These are phyloP conservation scores for Colossoma macropomum DNA, from an alignment of 2,113 vertebrate genomes.

Conservation along the genomic window DNA sequence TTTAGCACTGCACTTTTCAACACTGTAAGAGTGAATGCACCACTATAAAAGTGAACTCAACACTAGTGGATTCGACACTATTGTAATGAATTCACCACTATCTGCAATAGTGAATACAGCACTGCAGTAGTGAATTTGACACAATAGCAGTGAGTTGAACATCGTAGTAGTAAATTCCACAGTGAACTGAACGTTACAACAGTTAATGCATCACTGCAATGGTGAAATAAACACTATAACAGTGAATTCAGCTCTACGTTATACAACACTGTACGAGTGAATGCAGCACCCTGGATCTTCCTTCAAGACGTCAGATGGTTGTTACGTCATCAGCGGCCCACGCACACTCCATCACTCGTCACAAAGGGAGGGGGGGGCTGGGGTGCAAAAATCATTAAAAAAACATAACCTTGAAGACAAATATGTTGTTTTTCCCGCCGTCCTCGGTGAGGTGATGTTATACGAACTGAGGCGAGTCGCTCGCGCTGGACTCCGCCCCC, in stretches of 20 bases:
- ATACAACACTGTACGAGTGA: too few relatives aligned
- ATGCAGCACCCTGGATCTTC: background rate
- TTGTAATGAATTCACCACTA: too few relatives aligned
- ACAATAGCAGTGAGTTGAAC: too few relatives aligned
- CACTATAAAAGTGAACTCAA: background rate
- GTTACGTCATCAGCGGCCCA: background rate
- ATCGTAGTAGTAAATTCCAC: too few relatives aligned
- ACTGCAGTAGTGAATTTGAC: too few relatives aligned
- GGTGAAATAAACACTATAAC: background rate
- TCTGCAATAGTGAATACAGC: too few relatives aligned
- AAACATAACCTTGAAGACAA: background rate
- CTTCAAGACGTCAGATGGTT: background rate
- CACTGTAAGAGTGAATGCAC: too few relatives aligned
- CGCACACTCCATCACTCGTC: background rate
- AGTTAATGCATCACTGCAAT: too few relatives aligned
- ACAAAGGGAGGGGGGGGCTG: too few relatives aligned
- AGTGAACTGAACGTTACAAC: too few relatives aligned
- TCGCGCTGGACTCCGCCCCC: slow-evolving; percentile 52
- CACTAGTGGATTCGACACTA: background rate
- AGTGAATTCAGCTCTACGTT: background rate
- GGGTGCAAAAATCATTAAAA: background rate
- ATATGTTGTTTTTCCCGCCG: too few relatives aligned
- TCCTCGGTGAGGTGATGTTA: background rate
- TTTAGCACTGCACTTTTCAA: background rate
- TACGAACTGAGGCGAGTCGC: background rate